phyloP scores from a whole-genome alignment of 2,797 vertebrate genomes.

The Anas georgica region DNA sequence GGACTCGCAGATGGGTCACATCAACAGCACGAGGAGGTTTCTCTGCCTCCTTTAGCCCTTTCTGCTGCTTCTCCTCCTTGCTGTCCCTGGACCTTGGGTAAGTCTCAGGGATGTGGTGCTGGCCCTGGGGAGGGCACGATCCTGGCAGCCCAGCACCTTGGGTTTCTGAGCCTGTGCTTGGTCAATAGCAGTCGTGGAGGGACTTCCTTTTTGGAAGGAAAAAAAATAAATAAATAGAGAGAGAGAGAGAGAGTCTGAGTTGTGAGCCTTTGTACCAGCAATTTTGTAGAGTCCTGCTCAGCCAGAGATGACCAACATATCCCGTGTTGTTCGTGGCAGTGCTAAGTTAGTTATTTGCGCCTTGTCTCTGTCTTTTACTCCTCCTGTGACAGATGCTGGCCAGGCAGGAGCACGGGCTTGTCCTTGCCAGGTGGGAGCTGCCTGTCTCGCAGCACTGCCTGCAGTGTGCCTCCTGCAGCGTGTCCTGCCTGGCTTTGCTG shows the following conservation, averaged over 20 bases:
- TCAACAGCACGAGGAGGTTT: not conserved
- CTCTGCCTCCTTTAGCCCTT: not conserved
- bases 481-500: not conserved
- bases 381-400: not conserved
- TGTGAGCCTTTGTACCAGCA: not conserved
- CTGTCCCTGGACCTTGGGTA: not conserved
- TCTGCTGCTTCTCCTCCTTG: not conserved
- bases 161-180: not conserved
- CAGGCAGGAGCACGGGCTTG: not conserved
- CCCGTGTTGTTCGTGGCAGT: not conserved
- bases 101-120: accelerated
- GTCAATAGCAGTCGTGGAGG: not conserved
- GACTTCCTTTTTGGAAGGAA: not conserved
- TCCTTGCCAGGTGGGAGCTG: not conserved
- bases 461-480: not conserved
- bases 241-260: too few species aligned
- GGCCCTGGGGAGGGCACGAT: accelerated
- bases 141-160: not conserved
- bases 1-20: not conserved
- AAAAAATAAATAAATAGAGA: too few species aligned
- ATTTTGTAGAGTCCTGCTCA: not conserved
- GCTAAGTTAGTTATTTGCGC: not conserved
- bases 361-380: not conserved
- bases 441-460: too few species aligned
- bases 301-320: not conserved